These are phyloP conservation scores for Papio anubis DNA, from an alignment of 2,113 vertebrate genomes.

Conservation along the genomic window DNA sequence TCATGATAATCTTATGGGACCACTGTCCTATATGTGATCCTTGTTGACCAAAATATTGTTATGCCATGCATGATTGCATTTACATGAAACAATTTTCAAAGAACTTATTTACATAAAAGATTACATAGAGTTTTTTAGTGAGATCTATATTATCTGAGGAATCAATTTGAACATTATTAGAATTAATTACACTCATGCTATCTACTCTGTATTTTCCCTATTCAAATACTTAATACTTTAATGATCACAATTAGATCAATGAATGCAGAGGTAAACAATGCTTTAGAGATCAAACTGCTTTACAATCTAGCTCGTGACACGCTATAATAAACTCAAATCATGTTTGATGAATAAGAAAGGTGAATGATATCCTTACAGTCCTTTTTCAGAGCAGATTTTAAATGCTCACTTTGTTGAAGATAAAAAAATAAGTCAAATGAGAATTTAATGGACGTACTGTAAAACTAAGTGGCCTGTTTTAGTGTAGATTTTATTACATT, in stretches of 20 bases:
- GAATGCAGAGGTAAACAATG: not conserved
- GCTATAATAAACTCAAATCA: conserved; percentile 38
- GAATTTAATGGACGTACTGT: conserved; percentile 16
- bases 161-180: not conserved
- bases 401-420: not conserved
- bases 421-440: conserved; percentile 5
- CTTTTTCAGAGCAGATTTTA: not conserved
- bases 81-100: not conserved
- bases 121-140: not conserved
- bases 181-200: conserved; percentile 3
- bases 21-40: not conserved
- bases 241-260: conserved; percentile 23
- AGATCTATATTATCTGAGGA: not conserved
- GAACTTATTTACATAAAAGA: not conserved
- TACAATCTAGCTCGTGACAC: not conserved
- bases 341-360: conserved; percentile 19
- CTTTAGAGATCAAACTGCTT: conserved; percentile 41
- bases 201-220: not conserved
- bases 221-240: not conserved
- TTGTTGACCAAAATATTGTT: not conserved
- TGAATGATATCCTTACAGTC: not conserved
- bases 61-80: not conserved
- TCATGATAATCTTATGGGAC: not conserved
- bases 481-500: not conserved
- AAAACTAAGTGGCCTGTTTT: not conserved